Base-by-base conservation (phyloP, 1,140 invertebrate genomes). In the Euwallacea fornicatus region DNA sequence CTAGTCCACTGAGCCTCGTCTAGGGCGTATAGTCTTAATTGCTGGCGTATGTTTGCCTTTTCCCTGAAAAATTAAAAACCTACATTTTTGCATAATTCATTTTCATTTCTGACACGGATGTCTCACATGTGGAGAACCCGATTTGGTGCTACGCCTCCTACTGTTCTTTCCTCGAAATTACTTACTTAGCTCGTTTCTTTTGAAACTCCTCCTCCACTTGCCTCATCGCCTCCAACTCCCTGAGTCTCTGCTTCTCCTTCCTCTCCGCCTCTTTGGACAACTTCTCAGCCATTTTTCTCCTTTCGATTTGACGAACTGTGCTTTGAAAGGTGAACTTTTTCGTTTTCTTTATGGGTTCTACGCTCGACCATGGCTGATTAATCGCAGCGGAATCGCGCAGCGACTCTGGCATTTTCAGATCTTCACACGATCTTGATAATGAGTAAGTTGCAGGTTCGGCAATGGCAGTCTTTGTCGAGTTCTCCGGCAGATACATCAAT, bases 291-390 rank as follows among this genome's bases (percentile, higher is more conserved):
- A 93, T 80, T 62, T 88, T 82, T 47, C 87, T 86, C 74, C 91
- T 85, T 81, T 94, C 92, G 43, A 92, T 86, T 78, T 92, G 88
- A 33, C 92, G 78, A 7, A 94, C 88, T 0, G 92, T 93, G 68
- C 90, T 92, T 80, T 94, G 91, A 80, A 93, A 93, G 0, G 89
- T 92, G 80, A 93, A 93, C 76, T 90, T 86, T 75, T 89, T 90
- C 11, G 78, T 71, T 75, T 84, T 86, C 59, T 75, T 71, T 71
- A 70, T 75, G 64, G 59, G 46, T 42, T 41, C 53, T 6, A 59
- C 55, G 11, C 75, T 76, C 7, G 56, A 72, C 50, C 66, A 68
- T n/a, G 67, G 50, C 21, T 75, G 72, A 16, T 44, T 61, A 60
- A 77, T 80, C 42, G 67, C 61, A 9, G 56, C 58, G n/a, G 67